Evolutionary conservation across 2,113 vertebrate species (phyloP), one percentile per base, ranked within the genome.

Genomic region (Pachypanchax playfairii): DNA sequence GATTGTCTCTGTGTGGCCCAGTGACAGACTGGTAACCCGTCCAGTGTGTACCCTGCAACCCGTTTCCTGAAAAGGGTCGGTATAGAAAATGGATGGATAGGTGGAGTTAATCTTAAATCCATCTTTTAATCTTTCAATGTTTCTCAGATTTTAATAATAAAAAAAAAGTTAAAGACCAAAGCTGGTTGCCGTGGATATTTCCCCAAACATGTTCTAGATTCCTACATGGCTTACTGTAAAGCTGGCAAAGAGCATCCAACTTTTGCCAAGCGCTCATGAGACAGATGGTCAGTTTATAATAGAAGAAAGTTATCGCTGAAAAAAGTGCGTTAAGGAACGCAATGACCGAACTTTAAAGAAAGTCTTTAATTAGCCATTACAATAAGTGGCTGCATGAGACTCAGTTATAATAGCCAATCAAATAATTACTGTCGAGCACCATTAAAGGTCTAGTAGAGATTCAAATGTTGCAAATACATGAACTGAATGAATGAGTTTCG

Each of bases 231-330:
- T 85, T 77, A 76, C 49, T 75, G 69, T 88, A 82, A 85, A 88
- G 80, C 79, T 82, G 85, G 79, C 79, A 67, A 22, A 69, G 57
- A 61, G 47, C 61, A 44, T 26, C 21, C 2, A 3, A 33, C 44
- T 43, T 43, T 59, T 71, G 79, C 83, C 87, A 83, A 82, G 75
- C 56, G 65, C 84, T 79, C 68, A 65, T 60, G 77, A 65, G 83
- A 69, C 85, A 89, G 87, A 86, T 89, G 84, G 85, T 85, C 67
- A 72, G 65, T 82, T 83, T 84, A 56, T 78, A 68, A 80, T 72
- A 67, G 62, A n/a, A 73, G 36, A 77, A 68, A 71, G 75, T 82
- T 75, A 24, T 50, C n/a, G 22, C 17, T 63, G 20, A 39, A 56
- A 56, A 73, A 21, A n/a, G n/a, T 38, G 59, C 9, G 49, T 65